A percentile compares a stretch with the other conserved stretches of the same genome.
Conservation (phyloP, 2,113 vertebrate species). For the Bos javanicus region DNA sequence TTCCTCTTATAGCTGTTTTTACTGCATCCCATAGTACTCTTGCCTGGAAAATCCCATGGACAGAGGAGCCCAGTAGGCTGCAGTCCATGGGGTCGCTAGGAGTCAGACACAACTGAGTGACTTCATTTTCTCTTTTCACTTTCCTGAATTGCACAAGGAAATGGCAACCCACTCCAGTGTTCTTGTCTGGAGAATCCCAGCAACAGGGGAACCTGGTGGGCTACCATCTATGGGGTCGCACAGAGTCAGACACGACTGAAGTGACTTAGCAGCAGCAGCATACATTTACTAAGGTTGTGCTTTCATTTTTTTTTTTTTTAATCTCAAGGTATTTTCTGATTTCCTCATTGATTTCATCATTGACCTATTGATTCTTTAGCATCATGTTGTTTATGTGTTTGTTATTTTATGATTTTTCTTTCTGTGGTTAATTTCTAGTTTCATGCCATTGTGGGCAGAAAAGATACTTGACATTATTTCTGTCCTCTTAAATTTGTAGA, state of each 20-base stretch:
- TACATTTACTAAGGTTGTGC: not conserved
- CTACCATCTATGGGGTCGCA: not conserved
- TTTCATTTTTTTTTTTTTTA: not conserved
- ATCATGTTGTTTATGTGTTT: not conserved
- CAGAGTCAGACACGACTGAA: fast-evolving
- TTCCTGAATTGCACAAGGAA: not conserved
- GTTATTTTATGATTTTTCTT: not conserved
- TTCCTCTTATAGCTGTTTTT: not conserved
- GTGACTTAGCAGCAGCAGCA: not conserved
- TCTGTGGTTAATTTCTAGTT: not conserved
- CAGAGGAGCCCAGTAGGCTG: fast-evolving
- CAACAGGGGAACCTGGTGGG: not conserved
- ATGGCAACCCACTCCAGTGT: not conserved
- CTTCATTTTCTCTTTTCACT: not conserved
- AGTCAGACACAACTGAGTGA: not conserved
- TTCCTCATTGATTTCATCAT: not conserved
- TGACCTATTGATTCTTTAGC: not conserved
- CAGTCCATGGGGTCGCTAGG: not conserved
- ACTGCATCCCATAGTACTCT: not conserved
- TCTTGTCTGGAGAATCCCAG: not conserved
- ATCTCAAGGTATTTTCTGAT: not conserved
- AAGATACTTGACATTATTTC: not conserved
- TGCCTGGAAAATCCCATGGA: not conserved
- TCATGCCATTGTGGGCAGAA: not conserved
- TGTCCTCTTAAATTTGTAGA: not conserved